These are phyloP conservation scores for Megalonaias nervosa DNA, from an alignment of 1,140 invertebrate genomes.

Conservation along the genomic window DNA sequence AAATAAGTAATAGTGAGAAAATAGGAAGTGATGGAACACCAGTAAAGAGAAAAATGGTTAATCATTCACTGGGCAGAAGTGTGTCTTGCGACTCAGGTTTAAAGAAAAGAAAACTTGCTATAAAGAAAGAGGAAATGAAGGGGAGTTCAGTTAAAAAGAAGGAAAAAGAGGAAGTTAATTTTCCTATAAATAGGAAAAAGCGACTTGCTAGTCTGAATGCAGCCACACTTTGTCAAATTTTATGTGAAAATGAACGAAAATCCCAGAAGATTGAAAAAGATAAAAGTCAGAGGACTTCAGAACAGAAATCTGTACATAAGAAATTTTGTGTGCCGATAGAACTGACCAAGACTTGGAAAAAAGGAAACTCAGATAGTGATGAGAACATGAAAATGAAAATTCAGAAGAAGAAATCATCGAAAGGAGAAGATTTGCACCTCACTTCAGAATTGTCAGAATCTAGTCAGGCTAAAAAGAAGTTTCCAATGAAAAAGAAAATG, in stretches of 20 bases:
- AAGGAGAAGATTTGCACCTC: too few species aligned
- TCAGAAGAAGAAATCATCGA: too few species aligned
- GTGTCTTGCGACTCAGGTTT: not conserved
- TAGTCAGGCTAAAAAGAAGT: too few species aligned
- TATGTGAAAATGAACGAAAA: slow-evolving; percentile 45
- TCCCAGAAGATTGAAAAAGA: slow-evolving; percentile 21
- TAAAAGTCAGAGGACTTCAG: slow-evolving; percentile 24
- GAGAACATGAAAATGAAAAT: too few species aligned
- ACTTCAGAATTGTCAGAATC: too few species aligned
- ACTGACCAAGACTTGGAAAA: too few species aligned
- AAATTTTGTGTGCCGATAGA: too few species aligned
- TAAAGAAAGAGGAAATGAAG: slow-evolving; percentile 4
- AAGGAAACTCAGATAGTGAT: too few species aligned
- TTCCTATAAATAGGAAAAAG: slow-evolving; percentile 32
- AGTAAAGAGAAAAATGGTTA: not conserved
- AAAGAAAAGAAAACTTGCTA: slow-evolving; percentile 2
- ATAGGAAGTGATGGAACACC: not conserved
- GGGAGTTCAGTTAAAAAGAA: slow-evolving; percentile 3
- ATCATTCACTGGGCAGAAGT: not conserved
- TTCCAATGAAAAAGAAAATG: too few species aligned
- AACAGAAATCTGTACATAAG: too few species aligned
- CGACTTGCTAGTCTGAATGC: slow-evolving; percentile 59
- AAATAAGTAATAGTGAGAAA: slow-evolving; percentile 1
- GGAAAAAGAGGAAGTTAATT: slow-evolving; percentile 15
- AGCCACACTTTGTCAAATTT: slow-evolving; percentile 48